A percentile compares a stretch with the other conserved stretches of the same genome.
These are phyloP conservation scores for Sorex araneus DNA, from an alignment of 2,113 vertebrate genomes.

Conservation along the genomic window DNA sequence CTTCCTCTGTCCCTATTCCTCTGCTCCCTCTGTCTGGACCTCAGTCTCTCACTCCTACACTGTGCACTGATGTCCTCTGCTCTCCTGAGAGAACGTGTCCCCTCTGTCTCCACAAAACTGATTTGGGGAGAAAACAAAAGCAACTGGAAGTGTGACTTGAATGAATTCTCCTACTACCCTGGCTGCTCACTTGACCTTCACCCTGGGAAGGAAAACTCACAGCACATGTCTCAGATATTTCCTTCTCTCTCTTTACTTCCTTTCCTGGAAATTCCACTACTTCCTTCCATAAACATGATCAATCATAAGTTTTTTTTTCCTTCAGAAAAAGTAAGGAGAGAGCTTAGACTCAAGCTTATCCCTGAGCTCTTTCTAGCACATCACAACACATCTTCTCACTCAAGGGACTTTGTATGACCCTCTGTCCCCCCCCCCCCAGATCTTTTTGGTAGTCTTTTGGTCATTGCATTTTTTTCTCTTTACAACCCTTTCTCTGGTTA, in stretches of 20 bases:
- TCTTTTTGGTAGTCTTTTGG: too few relatives aligned
- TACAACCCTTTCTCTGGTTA: too few relatives aligned
- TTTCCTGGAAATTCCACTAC: neutral
- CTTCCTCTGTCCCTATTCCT: neutral
- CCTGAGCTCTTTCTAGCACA: neutral
- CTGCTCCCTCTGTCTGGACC: neutral
- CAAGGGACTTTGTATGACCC: too few relatives aligned
- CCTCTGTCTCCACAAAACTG: neutral
- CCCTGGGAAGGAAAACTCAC: too few relatives aligned
- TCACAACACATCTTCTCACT: neutral
- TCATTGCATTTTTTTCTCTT: too few relatives aligned
- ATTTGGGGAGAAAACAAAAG: neutral
- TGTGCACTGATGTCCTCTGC: neutral
- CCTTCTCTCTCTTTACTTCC: neutral
- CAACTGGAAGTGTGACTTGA: neutral
- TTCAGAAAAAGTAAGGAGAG: rapidly evolving
- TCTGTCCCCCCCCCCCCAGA: too few relatives aligned
- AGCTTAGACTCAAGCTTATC: too few relatives aligned
- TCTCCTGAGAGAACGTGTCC: too few relatives aligned
- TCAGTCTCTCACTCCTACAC: neutral
- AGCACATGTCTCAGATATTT: too few relatives aligned
- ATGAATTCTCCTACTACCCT: too few relatives aligned
- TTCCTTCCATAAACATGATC: neutral
- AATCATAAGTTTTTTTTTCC: neutral
- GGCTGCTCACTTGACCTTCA: too few relatives aligned